Percentiles rank a stretch among this genome's conserved stretches.
phyloP scores from a whole-genome alignment of 2,113 vertebrate genomes.

The Malaclemys terrapin region DNA sequence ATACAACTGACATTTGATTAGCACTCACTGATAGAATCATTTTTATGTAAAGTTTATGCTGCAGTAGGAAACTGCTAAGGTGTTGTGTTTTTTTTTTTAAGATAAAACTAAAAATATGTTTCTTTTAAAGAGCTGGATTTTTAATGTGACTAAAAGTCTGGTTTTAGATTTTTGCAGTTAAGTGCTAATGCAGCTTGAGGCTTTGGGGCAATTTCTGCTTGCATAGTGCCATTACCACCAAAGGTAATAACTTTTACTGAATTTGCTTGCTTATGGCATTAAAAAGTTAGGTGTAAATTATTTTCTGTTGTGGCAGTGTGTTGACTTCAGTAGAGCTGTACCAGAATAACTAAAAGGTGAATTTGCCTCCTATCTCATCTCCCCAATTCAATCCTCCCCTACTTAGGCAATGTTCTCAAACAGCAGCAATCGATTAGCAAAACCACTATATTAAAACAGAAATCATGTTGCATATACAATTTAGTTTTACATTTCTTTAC shows the following conservation, averaged over 20 bases:
- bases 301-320: neutral
- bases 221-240: neutral
- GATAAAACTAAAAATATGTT: slow-evolving; percentile 48
- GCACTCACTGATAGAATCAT: slow-evolving; percentile 29
- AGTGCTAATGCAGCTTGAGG: neutral
- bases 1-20: slow-evolving; percentile 40
- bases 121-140: neutral
- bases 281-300: neutral
- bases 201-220: neutral
- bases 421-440: neutral
- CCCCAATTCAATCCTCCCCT: neutral
- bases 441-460: neutral
- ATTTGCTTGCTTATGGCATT: neutral
- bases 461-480: rapidly evolving
- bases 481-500: neutral
- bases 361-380: neutral
- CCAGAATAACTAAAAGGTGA: neutral
- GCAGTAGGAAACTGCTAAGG: slow-evolving; percentile 11
- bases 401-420: neutral
- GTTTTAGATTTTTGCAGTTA: neutral
- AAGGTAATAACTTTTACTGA: neutral
- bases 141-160: neutral
- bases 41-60: slow-evolving; percentile 24
- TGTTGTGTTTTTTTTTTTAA: neutral
- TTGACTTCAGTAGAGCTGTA: neutral